phyloP scores from a whole-genome alignment of 37 sponge, comb jelly and placozoan genomes.

The Ianthella basta region DNA sequence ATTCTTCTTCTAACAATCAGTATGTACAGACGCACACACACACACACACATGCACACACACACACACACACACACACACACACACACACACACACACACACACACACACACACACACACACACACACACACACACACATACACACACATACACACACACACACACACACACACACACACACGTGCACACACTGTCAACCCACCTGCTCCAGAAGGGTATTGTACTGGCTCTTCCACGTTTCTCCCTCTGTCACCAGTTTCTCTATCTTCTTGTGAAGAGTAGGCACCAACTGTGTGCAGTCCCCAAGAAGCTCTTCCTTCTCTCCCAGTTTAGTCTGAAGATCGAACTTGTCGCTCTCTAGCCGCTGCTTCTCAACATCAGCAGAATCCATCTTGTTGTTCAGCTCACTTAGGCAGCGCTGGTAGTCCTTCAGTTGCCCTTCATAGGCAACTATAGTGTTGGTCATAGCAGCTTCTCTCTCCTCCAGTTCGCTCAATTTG shows the following conservation, averaged over 20 bases:
- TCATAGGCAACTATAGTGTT: background rate
- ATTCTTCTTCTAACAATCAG: too few relatives aligned
- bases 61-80: conserved; percentile 42
- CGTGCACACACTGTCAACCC: background rate
- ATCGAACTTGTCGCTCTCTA: background rate
- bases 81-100: conserved; percentile 28
- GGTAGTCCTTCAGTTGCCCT: background rate
- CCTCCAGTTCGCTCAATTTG: background rate
- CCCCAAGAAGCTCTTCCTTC: conserved; percentile 10
- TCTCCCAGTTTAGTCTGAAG: conserved; percentile 20
- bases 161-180: conserved; percentile 36
- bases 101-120: conserved; percentile 5
- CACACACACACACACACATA: conserved; percentile 16
- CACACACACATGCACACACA: conserved; percentile 34
- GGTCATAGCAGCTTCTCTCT: background rate
- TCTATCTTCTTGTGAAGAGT: conserved; percentile 10
- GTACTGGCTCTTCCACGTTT: background rate
- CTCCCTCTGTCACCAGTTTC: conserved; percentile 19
- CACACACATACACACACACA: conserved; percentile 15
- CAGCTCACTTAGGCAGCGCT: background rate
- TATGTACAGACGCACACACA: conserved; percentile 23
- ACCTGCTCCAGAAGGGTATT: conserved; percentile 15
- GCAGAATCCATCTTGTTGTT: background rate
- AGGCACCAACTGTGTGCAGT: conserved; percentile 8
- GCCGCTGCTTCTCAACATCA: background rate